A percentile compares a stretch with the other conserved stretches of the same genome.
Conservation (phyloP, 1,140 invertebrate species). For the Druon quercuslanigerum region DNA sequence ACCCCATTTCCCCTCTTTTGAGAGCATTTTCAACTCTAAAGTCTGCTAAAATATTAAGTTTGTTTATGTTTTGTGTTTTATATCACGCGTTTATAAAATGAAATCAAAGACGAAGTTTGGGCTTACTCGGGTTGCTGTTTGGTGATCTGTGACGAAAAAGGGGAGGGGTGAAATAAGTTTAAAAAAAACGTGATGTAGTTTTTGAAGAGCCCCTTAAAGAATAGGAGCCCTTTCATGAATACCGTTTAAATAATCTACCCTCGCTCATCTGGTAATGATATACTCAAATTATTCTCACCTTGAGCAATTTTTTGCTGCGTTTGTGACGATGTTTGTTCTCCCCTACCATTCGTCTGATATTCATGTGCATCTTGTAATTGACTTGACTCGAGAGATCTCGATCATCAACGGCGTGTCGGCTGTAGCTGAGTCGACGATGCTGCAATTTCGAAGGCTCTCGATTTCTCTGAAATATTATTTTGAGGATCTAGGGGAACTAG, state of each 20-base stretch:
- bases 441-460: slow-evolving; percentile 71
- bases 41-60: no score
- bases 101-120: no score
- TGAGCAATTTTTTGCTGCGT: slow-evolving; percentile 82
- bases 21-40: no score
- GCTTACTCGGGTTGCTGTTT: no score
- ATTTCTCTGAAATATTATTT: slow-evolving; percentile 25
- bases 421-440: slow-evolving; percentile 93
- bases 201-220: background rate
- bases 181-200: no score
- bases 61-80: no score
- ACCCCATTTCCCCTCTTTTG: no score
- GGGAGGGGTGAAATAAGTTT: background rate
- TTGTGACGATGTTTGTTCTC: slow-evolving; percentile 89
- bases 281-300: slow-evolving; percentile 53
- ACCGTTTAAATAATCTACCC: no score
- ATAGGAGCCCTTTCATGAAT: background rate
- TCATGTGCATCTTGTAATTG: slow-evolving; percentile 94
- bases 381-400: slow-evolving; percentile 88
- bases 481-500: slow-evolving; percentile 17
- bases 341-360: slow-evolving; percentile 89
- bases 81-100: no score
- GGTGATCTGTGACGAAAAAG: no score
- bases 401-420: slow-evolving; percentile 92
- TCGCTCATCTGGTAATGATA: background rate